These are phyloP conservation scores for Lapara coniferarum DNA, from an alignment of 2,888 invertebrate species.

Conservation along the genomic window DNA sequence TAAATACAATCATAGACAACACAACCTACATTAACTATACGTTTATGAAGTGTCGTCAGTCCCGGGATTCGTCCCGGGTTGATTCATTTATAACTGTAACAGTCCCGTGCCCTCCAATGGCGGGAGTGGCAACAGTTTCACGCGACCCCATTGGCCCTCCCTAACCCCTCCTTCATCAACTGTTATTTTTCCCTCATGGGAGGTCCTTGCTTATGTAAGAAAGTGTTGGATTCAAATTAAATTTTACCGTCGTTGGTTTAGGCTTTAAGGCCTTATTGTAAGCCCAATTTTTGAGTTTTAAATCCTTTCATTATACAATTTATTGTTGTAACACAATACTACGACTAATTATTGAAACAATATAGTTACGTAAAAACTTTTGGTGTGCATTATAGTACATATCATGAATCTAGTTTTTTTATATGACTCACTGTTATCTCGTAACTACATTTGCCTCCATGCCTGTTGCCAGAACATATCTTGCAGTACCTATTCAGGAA, in stretches of 20 bases:
- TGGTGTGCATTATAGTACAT: too few relatives aligned
- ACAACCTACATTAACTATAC: neutral
- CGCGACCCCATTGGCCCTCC: constrained; percentile 41
- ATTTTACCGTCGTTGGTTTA: neutral
- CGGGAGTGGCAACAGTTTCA: constrained; percentile 40
- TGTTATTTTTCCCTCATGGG: constrained; percentile 16
- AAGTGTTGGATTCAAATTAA: neutral
- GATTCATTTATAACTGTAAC: neutral
- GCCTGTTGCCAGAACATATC: too few relatives aligned
- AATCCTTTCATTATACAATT: too few relatives aligned
- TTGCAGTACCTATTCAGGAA: too few relatives aligned
- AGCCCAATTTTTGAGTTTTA: too few relatives aligned
- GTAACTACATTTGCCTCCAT: too few relatives aligned
- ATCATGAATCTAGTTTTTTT: too few relatives aligned
- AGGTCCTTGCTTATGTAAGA: neutral
- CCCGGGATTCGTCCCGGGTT: neutral
- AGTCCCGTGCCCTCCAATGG: neutral
- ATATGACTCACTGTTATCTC: too few relatives aligned
- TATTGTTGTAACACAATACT: too few relatives aligned
- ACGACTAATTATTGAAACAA: too few relatives aligned
- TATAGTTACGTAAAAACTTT: too few relatives aligned
- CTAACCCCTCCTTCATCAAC: constrained; percentile 24
- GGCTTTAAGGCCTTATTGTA: neutral
- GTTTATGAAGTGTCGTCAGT: neutral
- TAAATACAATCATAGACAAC: too few relatives aligned